phyloP scores from a whole-genome alignment of 2,888 invertebrate genomes.

The Bursaphelenchus okinawaensis region DNA sequence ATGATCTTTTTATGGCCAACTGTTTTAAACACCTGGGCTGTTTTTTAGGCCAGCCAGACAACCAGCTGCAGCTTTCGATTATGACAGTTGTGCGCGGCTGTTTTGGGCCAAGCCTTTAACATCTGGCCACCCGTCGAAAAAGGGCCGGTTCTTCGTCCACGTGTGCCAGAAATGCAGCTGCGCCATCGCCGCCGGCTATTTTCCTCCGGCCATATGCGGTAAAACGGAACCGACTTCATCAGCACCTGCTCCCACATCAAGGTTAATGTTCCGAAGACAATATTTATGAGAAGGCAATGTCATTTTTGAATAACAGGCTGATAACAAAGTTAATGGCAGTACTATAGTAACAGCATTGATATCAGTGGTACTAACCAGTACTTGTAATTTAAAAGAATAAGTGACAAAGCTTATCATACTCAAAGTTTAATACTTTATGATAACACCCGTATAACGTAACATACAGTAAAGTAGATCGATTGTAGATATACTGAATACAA shows the following conservation, averaged over 20 bases:
- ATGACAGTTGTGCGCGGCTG: not conserved
- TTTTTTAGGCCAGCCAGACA: not conserved
- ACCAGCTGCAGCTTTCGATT: not conserved
- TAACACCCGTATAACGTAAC: too few species aligned
- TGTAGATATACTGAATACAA: too few species aligned
- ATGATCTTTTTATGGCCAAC: not conserved
- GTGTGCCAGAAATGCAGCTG: not conserved
- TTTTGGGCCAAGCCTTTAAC: not conserved
- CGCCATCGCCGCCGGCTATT: not conserved
- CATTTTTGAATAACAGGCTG: too few species aligned
- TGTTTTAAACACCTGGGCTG: not conserved
- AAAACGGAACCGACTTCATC: not conserved
- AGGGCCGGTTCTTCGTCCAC: not conserved
- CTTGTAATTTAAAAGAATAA: too few species aligned
- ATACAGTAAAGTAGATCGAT: too few species aligned
- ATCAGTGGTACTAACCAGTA: too few species aligned
- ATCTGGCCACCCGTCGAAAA: not conserved
- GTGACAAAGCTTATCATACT: too few species aligned
- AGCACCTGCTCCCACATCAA: not conserved
- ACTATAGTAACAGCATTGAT: too few species aligned
- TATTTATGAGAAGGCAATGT: too few species aligned
- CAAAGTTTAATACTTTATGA: too few species aligned
- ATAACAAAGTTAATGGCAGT: too few species aligned
- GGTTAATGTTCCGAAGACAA: too few species aligned
- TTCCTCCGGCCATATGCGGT: not conserved